Evolutionary conservation across 2,888 invertebrate species (phyloP).

Genomic region (Cephus sareptanus): DNA sequence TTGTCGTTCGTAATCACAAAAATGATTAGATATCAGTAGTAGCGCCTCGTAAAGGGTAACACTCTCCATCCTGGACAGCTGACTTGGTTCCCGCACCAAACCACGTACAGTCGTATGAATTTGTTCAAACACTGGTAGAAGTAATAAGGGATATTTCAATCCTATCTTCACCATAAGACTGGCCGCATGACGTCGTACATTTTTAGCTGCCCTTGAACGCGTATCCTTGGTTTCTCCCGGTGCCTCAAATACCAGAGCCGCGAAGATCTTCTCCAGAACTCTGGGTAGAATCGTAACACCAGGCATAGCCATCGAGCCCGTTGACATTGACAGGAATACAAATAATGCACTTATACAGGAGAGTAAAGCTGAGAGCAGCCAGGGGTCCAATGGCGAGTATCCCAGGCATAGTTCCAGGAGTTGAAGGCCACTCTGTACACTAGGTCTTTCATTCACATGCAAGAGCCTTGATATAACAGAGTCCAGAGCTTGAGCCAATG

Average conservation of each 20-base stretch:
- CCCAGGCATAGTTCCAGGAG: slow-evolving; percentile 83
- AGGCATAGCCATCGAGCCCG: slow-evolving; percentile 79
- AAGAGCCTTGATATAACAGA: slow-evolving; percentile 85
- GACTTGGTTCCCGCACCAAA: slow-evolving; percentile 75
- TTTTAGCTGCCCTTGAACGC: slow-evolving; percentile 81
- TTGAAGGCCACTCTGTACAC: slow-evolving; percentile 79
- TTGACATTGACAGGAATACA: slow-evolving; percentile 89
- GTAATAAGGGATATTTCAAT: slow-evolving; percentile 84
- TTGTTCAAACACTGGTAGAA: slow-evolving; percentile 88
- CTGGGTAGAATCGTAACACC: slow-evolving; percentile 78
- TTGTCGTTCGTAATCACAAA: slow-evolving; percentile 86
- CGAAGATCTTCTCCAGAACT: slow-evolving; percentile 90
- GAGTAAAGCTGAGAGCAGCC: slow-evolving; percentile 84
- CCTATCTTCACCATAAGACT: slow-evolving; percentile 91
- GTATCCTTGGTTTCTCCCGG: slow-evolving; percentile 75
- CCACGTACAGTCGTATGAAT: slow-evolving; percentile 82
- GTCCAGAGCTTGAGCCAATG: slow-evolving; percentile 81
- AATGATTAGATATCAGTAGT: slow-evolving; percentile 87
- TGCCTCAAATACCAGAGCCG: slow-evolving; percentile 80
- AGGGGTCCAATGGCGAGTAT: slow-evolving; percentile 81
- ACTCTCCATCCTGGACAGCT: slow-evolving; percentile 84
- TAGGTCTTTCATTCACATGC: slow-evolving; percentile 79
- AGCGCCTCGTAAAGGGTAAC: slow-evolving; percentile 84
- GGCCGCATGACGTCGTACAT: slow-evolving; percentile 89
- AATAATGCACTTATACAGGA: slow-evolving; percentile 93